Conservation (phyloP, 2,113 vertebrate species). For the Rynchops niger region DNA sequence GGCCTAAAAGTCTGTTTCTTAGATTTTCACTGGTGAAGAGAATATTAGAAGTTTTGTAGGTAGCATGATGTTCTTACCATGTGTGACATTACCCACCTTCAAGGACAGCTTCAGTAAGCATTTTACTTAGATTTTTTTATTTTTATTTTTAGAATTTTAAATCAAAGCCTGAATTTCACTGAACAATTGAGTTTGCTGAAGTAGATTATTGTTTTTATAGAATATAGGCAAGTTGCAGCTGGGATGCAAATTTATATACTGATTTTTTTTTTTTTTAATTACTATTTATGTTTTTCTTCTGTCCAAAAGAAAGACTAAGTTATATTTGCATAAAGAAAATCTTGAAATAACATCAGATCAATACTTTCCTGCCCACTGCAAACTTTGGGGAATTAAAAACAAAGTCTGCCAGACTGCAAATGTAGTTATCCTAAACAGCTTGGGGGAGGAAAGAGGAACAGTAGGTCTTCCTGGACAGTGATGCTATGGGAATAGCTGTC, state of each 20-base stretch:
- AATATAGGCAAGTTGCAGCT: not conserved
- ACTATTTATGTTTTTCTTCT: not conserved
- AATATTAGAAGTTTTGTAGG: not conserved
- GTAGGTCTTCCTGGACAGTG: not conserved
- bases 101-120: not conserved
- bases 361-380: not conserved
- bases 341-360: not conserved
- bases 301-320: not conserved
- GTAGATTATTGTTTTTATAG: not conserved
- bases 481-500: constrained; percentile 16
- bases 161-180: not conserved
- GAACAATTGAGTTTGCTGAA: not conserved
- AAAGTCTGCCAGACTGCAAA: not conserved
- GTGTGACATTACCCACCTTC: not conserved
- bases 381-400: not conserved
- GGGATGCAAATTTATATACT: not conserved
- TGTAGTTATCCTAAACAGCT: not conserved
- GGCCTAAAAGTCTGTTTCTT: not conserved
- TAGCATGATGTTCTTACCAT: not conserved
- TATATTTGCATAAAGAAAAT: constrained; percentile 2
- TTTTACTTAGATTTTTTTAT: not conserved
- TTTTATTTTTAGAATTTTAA: not conserved
- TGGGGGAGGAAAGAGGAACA: not conserved
- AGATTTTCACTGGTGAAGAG: not conserved
- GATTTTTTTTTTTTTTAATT: not conserved